These are phyloP conservation scores for Xestia sexstrigata DNA, from an alignment of 2,888 invertebrate genomes.

Conservation along the genomic window DNA sequence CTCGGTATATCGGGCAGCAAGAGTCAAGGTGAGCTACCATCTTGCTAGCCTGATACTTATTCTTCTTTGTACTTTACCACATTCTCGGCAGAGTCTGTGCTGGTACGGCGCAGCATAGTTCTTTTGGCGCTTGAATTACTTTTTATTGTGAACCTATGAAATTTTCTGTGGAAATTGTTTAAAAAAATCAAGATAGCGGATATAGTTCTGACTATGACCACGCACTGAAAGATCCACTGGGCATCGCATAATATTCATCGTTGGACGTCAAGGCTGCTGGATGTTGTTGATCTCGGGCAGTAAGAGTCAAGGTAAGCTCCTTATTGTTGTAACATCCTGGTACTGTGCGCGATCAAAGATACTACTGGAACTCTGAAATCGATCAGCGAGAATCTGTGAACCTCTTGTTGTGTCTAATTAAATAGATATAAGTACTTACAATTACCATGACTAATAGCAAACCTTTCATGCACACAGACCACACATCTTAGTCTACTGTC, in stretches of 20 bases:
- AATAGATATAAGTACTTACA: too few species aligned
- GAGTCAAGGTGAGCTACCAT: slow-evolving; percentile 90
- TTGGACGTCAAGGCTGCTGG: slow-evolving; percentile 93
- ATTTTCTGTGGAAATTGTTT: not conserved
- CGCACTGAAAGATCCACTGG: not conserved
- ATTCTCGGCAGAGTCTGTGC: not conserved
- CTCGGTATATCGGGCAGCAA: slow-evolving; percentile 99
- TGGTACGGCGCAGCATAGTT: not conserved
- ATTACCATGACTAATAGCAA: too few species aligned
- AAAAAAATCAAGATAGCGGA: not conserved
- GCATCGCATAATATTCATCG: not conserved
- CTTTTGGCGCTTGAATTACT: not conserved
- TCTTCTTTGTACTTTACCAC: not conserved
- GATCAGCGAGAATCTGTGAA: not conserved
- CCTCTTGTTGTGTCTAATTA: too few species aligned
- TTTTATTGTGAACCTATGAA: not conserved
- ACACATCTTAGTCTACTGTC: too few species aligned
- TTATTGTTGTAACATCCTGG: slow-evolving; percentile 4
- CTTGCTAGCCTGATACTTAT: slow-evolving; percentile 16
- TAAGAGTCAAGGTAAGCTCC: slow-evolving; percentile 92
- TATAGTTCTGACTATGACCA: not conserved
- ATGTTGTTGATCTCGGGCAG: slow-evolving; percentile 99
- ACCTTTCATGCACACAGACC: too few species aligned
- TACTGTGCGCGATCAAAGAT: not conserved
- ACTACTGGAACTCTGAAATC: not conserved